Conservation (phyloP, 2,888 invertebrate genomes). For the Trachelus troglodyta region DNA sequence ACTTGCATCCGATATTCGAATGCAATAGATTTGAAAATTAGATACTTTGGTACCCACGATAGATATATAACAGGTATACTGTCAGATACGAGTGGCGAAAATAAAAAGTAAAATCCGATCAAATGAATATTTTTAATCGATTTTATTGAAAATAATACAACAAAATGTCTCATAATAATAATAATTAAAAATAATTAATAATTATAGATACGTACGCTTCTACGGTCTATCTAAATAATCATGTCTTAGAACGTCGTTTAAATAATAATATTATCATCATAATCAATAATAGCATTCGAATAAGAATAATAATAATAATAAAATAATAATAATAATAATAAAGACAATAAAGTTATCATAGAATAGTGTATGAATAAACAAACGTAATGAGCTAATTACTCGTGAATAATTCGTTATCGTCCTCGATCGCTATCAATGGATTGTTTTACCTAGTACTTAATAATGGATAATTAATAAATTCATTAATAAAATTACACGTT, state of each 20-base stretch:
- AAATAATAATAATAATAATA: slow-evolving; percentile 48
- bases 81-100: neutral
- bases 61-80: neutral
- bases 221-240: slow-evolving; percentile 63
- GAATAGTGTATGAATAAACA: slow-evolving; percentile 65
- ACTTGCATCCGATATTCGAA: neutral
- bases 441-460: slow-evolving; percentile 58
- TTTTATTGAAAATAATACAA: slow-evolving; percentile 68
- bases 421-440: slow-evolving; percentile 56
- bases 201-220: slow-evolving; percentile 62
- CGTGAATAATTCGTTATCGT: slow-evolving; percentile 60
- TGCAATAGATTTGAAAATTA: neutral
- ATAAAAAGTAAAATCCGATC: slow-evolving; percentile 32
- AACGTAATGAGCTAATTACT: slow-evolving; percentile 63
- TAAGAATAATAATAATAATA: slow-evolving; percentile 39
- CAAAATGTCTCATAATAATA: slow-evolving; percentile 64
- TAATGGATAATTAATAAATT: slow-evolving; percentile 64
- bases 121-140: slow-evolving; percentile 62
- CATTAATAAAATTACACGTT: slow-evolving; percentile 65
- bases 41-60: neutral
- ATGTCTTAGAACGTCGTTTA: slow-evolving; percentile 63
- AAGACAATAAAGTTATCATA: slow-evolving; percentile 45
- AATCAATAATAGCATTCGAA: slow-evolving; percentile 42
- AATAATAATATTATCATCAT: slow-evolving; percentile 57
- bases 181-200: slow-evolving; percentile 64